phyloP scores from a whole-genome alignment of 2,797 vertebrate genomes.

The Lacerta agilis region DNA sequence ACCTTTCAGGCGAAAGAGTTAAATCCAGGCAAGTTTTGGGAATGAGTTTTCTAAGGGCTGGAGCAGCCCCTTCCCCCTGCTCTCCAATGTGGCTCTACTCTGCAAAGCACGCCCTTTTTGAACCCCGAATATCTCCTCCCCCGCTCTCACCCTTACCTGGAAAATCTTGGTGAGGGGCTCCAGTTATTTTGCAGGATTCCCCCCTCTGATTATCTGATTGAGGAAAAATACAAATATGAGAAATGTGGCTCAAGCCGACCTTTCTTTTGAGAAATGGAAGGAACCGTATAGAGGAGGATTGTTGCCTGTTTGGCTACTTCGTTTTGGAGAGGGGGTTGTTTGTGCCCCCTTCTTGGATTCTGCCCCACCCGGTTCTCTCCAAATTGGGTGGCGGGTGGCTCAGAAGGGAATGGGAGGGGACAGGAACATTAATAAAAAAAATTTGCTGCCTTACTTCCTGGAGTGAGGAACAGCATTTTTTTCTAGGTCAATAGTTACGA shows the following conservation, averaged over 20 bases:
- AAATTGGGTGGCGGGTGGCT: not conserved
- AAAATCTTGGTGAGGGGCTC: not conserved
- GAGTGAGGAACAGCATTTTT: not conserved
- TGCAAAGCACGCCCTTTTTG: not conserved
- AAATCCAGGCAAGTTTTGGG: not conserved
- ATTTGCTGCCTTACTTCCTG: not conserved
- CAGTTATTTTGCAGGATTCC: not conserved
- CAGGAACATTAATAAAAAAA: too few relatives aligned
- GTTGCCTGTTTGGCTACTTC: not conserved
- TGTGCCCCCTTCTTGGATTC: not conserved
- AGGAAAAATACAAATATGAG: not conserved
- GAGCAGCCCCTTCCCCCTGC: not conserved
- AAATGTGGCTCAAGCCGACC: not conserved
- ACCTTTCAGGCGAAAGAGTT: too few relatives aligned
- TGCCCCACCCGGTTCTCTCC: not conserved
- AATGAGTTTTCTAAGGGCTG: not conserved
- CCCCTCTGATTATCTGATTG: not conserved
- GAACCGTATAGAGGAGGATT: too few relatives aligned
- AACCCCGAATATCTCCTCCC: not conserved
- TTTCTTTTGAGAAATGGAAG: not conserved
- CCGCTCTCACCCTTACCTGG: not conserved
- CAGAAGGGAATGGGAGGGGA: not conserved
- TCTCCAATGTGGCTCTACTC: not conserved
- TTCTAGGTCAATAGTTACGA: not conserved
- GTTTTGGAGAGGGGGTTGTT: not conserved